Evolutionary conservation across 1,140 invertebrate species (phyloP).

Genomic region (Drosophila mayri): DNA sequence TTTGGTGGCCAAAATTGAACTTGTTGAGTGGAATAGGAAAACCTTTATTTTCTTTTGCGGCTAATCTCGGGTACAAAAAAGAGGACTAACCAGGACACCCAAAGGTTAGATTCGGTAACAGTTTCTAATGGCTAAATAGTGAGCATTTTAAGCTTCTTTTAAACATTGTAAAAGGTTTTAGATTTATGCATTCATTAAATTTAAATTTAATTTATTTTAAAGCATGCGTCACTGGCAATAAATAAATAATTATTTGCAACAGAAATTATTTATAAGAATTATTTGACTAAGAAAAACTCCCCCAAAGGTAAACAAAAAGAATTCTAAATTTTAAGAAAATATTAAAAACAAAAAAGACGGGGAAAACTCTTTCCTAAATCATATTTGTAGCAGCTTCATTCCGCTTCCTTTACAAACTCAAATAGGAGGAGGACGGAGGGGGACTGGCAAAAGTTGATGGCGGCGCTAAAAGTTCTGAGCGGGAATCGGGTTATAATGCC

Average conservation of each 20-base stretch:
- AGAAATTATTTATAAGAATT: no score
- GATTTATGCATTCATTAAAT: neutral
- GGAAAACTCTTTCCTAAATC: neutral
- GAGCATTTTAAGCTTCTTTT: neutral
- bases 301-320: neutral
- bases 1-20: constrained; percentile 40
- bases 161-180: neutral
- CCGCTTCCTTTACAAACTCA: neutral
- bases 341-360: no score
- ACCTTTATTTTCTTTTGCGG: constrained; percentile 35
- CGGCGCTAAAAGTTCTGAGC: constrained; percentile 27
- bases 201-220: neutral
- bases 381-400: neutral
- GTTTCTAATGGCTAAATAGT: constrained; percentile 9
- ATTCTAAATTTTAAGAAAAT: neutral
- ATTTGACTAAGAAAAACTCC: no score
- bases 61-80: constrained; percentile 15
- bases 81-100: neutral
- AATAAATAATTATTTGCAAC: no score
- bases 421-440: neutral
- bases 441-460: constrained; percentile 24
- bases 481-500: constrained; percentile 46
- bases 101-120: neutral
- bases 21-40: constrained; percentile 43
- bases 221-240: neutral